Evolutionary conservation across 2,797 vertebrate genomes (phyloP), one percentile per base, ranked within the genome.

Genomic region (Oreortyx pictus): DNA sequence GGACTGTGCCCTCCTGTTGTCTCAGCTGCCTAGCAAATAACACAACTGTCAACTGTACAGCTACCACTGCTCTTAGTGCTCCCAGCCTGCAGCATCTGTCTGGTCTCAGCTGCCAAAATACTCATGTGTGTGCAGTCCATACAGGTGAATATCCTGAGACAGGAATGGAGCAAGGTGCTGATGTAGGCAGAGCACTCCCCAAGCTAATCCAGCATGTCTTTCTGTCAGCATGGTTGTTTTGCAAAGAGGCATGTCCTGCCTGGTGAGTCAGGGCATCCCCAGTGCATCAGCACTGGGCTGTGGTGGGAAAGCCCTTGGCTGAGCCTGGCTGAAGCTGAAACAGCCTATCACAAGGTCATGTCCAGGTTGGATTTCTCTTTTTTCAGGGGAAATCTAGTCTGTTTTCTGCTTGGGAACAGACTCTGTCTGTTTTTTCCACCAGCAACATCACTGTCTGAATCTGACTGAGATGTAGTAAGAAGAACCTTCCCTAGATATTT

Each of bases 131-230:
- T 76, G 76, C 70, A 22, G 39, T 33, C 44, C 22, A 10, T 22
- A 1, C 88, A 83, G 87, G 71, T 47, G 41, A 88, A 86, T 41
- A 68, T 57, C n/a, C 89, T 35, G 57, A 82, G 90, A 52, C 79
- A 91, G 49, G 35, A 0, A 8, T 74, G 60, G 49, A 83, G 16
- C 2, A 2, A 39, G 62, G 80, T 73, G 78, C 82, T 93, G 74
- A 79, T 71, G 70, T 0, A 5, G 61, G 75, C 41, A 46, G 50
- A 88, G 89, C 65, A 31, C 62, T 62, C 57, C 52, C 20, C 64
- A 56, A 11, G 46, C 35, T 14, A 72, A n/a, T 46, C 71, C 73
- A 73, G 44, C 44, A 24, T 33, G 33, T 25, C 46, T 43, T 74
- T 52, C 70, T 74, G 67, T 37, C 67, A 37, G 64, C 43, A 13